These are phyloP conservation scores for Protomyctophum bolini DNA, from an alignment of 2,113 vertebrate genomes.

Conservation along the genomic window DNA sequence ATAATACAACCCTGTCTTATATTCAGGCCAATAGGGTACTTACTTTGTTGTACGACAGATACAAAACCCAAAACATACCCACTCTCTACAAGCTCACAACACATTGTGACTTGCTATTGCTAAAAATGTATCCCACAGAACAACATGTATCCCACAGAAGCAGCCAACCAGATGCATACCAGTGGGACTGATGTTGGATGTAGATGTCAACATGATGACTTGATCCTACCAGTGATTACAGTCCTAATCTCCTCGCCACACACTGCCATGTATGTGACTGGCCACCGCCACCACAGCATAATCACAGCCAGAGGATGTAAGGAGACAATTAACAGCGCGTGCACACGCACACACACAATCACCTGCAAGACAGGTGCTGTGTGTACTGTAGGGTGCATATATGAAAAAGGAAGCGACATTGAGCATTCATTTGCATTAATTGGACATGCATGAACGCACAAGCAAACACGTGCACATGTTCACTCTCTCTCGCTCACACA, in stretches of 20 bases:
- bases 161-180: background rate
- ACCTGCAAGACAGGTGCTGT: too few species aligned
- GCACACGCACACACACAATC: conserved; percentile 3
- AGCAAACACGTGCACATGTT: background rate
- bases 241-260: conserved; percentile 23
- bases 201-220: conserved; percentile 15
- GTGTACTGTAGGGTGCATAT: background rate
- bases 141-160: too few species aligned
- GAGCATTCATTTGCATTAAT: background rate
- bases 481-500: background rate
- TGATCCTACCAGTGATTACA: conserved; percentile 22
- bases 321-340: conserved; percentile 36
- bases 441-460: background rate
- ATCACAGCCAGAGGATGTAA: conserved; percentile 50
- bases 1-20: too few species aligned
- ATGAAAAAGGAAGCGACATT: background rate
- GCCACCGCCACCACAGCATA: conserved; percentile 34
- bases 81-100: too few species aligned
- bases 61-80: too few species aligned
- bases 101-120: too few species aligned
- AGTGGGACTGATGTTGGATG: background rate
- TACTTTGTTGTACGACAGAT: too few species aligned
- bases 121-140: too few species aligned
- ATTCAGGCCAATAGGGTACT: too few species aligned
- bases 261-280: conserved; percentile 18